phyloP scores from a whole-genome alignment of 1,140 invertebrate species.

The Periplaneta americana region DNA sequence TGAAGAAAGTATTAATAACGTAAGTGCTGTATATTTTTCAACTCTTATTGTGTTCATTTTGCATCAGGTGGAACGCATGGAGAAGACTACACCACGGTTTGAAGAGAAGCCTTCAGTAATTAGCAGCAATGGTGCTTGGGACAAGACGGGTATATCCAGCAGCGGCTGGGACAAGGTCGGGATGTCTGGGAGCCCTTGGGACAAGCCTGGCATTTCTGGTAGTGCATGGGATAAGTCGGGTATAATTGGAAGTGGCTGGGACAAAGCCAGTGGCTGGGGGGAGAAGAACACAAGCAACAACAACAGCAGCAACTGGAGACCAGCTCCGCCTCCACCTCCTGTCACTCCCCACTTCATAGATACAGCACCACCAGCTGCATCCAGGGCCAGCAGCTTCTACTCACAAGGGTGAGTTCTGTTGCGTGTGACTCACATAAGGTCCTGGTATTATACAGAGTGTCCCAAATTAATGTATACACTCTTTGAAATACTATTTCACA shows the following conservation, averaged over 20 bases:
- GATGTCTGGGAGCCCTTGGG: not conserved
- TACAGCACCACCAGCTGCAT: slow-evolving; percentile 11
- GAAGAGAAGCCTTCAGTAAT: not conserved
- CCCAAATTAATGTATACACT: no score
- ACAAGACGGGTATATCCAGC: not conserved
- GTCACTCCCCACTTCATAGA: slow-evolving; percentile 28
- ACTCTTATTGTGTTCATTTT: no score
- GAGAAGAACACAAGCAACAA: slow-evolving; percentile 18
- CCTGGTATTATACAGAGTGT: no score
- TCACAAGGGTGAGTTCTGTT: slow-evolving; percentile 29
- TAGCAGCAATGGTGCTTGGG: not conserved
- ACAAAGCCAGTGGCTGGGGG: slow-evolving; percentile 9
- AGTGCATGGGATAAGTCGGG: not conserved
- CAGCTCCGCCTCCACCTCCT: slow-evolving; percentile 54
- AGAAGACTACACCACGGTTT: slow-evolving; percentile 25
- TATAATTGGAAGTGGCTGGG: slow-evolving; percentile 8
- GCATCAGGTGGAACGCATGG: slow-evolving; percentile 42
- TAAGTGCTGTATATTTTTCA: no score
- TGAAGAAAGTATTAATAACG: no score
- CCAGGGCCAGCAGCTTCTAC: slow-evolving; percentile 33
- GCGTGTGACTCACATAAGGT: no score
- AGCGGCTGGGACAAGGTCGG: slow-evolving; percentile 11
- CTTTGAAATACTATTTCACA: no score
- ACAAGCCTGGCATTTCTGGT: not conserved
- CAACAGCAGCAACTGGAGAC: slow-evolving; percentile 9